Evolutionary conservation across 2,797 vertebrate species (phyloP), one percentile per base, ranked within the genome.

Genomic region (Diceros bicornis): DNA sequence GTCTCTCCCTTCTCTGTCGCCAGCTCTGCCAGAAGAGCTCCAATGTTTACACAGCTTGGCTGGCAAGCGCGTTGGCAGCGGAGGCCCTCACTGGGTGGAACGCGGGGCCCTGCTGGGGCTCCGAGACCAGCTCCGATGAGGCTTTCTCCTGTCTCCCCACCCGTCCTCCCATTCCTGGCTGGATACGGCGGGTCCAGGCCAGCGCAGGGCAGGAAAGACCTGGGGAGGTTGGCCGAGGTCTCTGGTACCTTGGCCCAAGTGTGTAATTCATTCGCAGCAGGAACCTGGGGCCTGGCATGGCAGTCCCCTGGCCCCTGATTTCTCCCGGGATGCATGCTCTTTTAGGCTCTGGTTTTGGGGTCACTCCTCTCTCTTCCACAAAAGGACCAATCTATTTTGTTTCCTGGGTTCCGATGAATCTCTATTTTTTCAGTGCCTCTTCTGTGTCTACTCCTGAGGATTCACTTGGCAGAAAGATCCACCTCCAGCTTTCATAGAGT

Each of bases 31-130:
- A 93, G 66, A 25, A 68, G 92, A 75, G 47, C 50, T 69, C 0
- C 0, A 82, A 18, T 95, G 96, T 95, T 97, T 93, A 96, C 87
- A 92, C 97, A 97, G 97, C 93, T 95, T 96, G 90, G 82, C 79
- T 97, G 97, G 97, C 75, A 77, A 62, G 82, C 0, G 0, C 16
- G 34, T 18, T 94, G 94, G 89, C 96, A 91, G 27, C 2, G 0
- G 32, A 50, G 64, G 37, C 44, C 81, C 82, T 62, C 9, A 83
- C 68, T 95, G 25, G 86, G 81, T 8, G 72, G 88, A 89, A 61
- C 6, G 0, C 17, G 4, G 71, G 84, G 20, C 2, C n/a, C 17
- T 79, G 86, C 96, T 95, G 96, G 72, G 89, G n/a, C 64, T 87
- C 66, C 0, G 11, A 50, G 82, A 86, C 25, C 57, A 34, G 50